phyloP scores from a whole-genome alignment of 1,140 invertebrate genomes.

The Pogonognathellus flavescens region DNA sequence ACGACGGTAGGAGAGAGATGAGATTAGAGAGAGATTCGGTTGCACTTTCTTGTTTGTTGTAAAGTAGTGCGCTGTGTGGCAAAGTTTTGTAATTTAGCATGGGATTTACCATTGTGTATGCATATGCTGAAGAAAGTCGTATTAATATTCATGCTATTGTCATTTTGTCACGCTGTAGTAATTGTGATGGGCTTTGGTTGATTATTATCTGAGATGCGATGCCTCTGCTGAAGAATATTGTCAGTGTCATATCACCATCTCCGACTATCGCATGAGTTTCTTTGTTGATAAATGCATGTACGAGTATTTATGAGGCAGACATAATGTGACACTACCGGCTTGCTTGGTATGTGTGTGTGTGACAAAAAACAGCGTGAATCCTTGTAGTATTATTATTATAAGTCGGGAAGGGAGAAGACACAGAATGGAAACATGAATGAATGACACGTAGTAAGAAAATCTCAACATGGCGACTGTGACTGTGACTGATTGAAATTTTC shows the following conservation, averaged over 20 bases:
- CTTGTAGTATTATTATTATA: not conserved
- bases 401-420: constrained; percentile 23
- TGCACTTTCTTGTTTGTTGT: constrained; percentile 27
- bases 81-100: constrained; percentile 36
- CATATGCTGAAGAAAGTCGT: constrained; percentile 20
- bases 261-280: not conserved
- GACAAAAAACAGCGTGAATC: constrained; percentile 38
- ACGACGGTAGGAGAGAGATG: constrained; percentile 11
- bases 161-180: constrained; percentile 11
- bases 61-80: not conserved
- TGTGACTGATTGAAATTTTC: constrained; percentile 16
- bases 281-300: too few relatives aligned
- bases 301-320: not conserved
- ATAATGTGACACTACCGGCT: not conserved
- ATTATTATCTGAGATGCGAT: not conserved
- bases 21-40: constrained; percentile 15
- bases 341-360: not conserved
- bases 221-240: not conserved
- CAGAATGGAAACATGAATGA: constrained; percentile 23
- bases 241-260: constrained; percentile 14
- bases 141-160: constrained; percentile 35
- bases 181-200: constrained; percentile 36
- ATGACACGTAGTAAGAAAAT: not conserved
- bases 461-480: not conserved
- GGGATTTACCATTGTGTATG: constrained; percentile 26